These are phyloP conservation scores for Melitaea cinxia DNA, from an alignment of 1,140 invertebrate genomes.

Conservation along the genomic window DNA sequence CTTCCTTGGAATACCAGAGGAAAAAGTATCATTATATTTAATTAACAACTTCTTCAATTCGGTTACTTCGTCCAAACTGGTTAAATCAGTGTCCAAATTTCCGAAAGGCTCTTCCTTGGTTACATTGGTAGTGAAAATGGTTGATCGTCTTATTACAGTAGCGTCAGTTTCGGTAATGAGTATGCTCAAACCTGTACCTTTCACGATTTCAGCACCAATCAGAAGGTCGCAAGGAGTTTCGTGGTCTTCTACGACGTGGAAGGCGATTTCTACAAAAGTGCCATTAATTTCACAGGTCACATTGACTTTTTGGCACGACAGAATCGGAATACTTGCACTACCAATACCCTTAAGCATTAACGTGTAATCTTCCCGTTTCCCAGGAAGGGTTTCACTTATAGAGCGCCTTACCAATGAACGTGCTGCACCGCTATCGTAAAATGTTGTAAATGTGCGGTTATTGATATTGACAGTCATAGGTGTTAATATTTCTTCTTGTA, in stretches of 20 bases:
- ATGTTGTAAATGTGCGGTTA: conserved; percentile 17
- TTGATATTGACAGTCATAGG: conserved; percentile 22
- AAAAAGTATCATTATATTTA: conserved; percentile 19
- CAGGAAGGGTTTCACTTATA: conserved; percentile 11
- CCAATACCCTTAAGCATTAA: conserved; percentile 28
- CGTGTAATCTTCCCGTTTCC: conserved; percentile 26
- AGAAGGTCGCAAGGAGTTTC: conserved; percentile 28
- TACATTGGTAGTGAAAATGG: neutral
- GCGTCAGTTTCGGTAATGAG: conserved; percentile 18
- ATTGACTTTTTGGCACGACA: conserved; percentile 22
- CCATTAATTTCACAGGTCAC: conserved; percentile 23
- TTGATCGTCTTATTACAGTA: conserved; percentile 8
- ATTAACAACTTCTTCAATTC: conserved; percentile 16
- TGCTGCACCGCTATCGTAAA: conserved; percentile 29
- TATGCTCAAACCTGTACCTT: conserved; percentile 26
- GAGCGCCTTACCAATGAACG: conserved; percentile 24
- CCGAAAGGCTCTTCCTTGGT: conserved; percentile 8
- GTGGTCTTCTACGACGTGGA: conserved; percentile 27
- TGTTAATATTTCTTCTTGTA: conserved; percentile 26
- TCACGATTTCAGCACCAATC: conserved; percentile 28
- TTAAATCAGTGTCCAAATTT: conserved; percentile 28
- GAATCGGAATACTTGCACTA: conserved; percentile 22
- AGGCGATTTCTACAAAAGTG: conserved; percentile 21
- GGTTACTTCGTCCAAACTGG: conserved; percentile 11
- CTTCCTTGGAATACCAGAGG: conserved; percentile 20